Evolutionary conservation across 2,888 invertebrate genomes (phyloP).

Genomic region (Drosophila vallismaia): DNA sequence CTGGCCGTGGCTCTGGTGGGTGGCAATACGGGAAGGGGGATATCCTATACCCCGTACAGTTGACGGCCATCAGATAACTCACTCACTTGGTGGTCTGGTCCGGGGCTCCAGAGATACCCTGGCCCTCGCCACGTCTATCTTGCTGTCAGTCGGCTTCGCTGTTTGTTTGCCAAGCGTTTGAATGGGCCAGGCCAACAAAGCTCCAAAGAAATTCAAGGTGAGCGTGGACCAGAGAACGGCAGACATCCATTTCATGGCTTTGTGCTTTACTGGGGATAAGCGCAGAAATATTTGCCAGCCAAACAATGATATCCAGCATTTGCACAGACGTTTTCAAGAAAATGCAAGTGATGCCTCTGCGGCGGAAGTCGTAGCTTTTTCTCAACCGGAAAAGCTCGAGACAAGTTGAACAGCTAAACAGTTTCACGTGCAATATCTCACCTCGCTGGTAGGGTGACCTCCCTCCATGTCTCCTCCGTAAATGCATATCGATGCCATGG

Average conservation of each 20-base stretch:
- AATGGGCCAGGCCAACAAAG: slow-evolving; percentile 59
- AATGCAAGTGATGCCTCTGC: slow-evolving; percentile 70
- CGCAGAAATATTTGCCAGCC: slow-evolving; percentile 73
- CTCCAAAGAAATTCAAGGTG: slow-evolving; percentile 73
- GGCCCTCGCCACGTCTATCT: slow-evolving; percentile 56
- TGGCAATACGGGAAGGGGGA: slow-evolving; percentile 19
- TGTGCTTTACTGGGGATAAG: slow-evolving; percentile 61
- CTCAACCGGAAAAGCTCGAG: slow-evolving; percentile 62
- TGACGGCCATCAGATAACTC: slow-evolving; percentile 79
- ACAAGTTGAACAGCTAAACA: slow-evolving; percentile 61
- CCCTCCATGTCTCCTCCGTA: slow-evolving; percentile 1
- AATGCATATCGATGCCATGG: slow-evolving; percentile 60
- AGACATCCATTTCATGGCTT: slow-evolving; percentile 31
- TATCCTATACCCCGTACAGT: slow-evolving; percentile 25
- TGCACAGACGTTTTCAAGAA: slow-evolving; percentile 54
- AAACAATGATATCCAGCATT: slow-evolving; percentile 71
- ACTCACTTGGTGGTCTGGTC: slow-evolving; percentile 74
- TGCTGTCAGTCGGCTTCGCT: slow-evolving; percentile 39
- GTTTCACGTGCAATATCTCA: slow-evolving; percentile 65
- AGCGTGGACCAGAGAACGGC: slow-evolving; percentile 46
- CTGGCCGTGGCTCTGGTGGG: slow-evolving; percentile 11
- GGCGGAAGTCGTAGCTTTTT: slow-evolving; percentile 71
- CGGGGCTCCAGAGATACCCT: slow-evolving; percentile 13
- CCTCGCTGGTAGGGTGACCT: slow-evolving; percentile 3
- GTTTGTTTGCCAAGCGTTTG: slow-evolving; percentile 75